Evolutionary conservation across 2,113 vertebrate genomes (phyloP), one percentile per base, ranked within the genome.

Genomic region (Trichomycterus rosablanca): DNA sequence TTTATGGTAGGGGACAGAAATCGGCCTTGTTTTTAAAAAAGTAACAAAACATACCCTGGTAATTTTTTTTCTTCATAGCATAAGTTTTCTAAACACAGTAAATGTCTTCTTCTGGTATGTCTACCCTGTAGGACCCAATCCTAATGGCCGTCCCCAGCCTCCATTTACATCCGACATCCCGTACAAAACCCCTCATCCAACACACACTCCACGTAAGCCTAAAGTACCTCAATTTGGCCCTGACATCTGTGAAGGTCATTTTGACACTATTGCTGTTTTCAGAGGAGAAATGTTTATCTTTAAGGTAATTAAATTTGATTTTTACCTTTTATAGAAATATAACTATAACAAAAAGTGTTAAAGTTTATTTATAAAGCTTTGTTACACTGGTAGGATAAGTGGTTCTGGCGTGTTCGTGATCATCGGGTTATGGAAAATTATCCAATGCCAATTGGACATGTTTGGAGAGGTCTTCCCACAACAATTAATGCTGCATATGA

Each of bases 241-340:
- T 37, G 84, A 90, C 74, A 89, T 93, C 78, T 95, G 93, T 16
- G 87, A 92, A 0, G 92, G 93, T n/a, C 88, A 91, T 75, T 94
- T 93, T 53, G 93, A 94, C 76, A 92, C 90, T 0, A 89, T 95
- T 16, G 87, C 76, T 14, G 81, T 91, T 72, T 81, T 95, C 11
- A 85, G 93, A 61, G 93, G 92, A 61, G 93, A 95, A 76, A 93
- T 93, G 90, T 94, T 94, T 76, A 88, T 95, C 30, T 95, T 94
- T 73, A 93, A 93, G 92, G 93, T 95, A 65, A 18, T 15, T 23
- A 37, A 34, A 15, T 37, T n/a, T 44, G 3, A 11, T 30, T 4
- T 30, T 4, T 30, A 30, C 26, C 30, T n/a, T 40, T 40, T n/a
- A 40, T n/a, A 40, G 5, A 1, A 12, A 11, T 35, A 11, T 7